These are phyloP conservation scores for Hipposideros larvatus DNA, from an alignment of 2,797 vertebrate species.

Conservation along the genomic window DNA sequence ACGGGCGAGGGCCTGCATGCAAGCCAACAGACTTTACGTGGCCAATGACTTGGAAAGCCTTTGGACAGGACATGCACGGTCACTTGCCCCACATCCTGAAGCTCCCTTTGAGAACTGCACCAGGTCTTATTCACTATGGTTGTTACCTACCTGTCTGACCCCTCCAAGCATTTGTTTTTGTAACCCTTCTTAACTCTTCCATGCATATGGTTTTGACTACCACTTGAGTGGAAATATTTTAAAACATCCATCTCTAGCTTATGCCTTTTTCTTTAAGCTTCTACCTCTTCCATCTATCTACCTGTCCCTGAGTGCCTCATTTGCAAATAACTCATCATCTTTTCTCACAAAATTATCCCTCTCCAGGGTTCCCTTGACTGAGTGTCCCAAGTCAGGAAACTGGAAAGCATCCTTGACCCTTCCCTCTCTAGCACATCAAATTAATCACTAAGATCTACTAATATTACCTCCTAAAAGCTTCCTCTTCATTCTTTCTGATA, in stretches of 20 bases:
- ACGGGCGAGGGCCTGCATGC: background rate
- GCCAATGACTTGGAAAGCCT: background rate
- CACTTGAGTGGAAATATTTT: conserved; percentile 24
- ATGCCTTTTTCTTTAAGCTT: background rate
- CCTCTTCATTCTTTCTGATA: background rate
- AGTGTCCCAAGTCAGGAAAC: background rate
- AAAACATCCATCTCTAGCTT: background rate
- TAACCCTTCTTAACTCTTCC: background rate
- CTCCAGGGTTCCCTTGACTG: background rate
- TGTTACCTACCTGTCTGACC: background rate
- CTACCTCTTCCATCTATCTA: background rate
- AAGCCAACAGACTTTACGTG: background rate
- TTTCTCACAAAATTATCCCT: background rate
- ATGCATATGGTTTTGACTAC: background rate
- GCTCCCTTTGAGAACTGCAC: background rate
- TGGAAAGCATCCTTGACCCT: background rate
- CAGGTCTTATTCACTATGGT: background rate
- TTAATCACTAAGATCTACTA: background rate
- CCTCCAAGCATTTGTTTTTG: background rate
- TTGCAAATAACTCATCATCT: background rate
- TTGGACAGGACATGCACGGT: background rate
- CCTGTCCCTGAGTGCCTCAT: background rate
- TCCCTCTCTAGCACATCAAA: background rate
- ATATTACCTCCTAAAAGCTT: background rate
- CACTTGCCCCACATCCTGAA: background rate